Conservation (phyloP, 2,113 vertebrate species). For the Rhabdomys dilectus region DNA sequence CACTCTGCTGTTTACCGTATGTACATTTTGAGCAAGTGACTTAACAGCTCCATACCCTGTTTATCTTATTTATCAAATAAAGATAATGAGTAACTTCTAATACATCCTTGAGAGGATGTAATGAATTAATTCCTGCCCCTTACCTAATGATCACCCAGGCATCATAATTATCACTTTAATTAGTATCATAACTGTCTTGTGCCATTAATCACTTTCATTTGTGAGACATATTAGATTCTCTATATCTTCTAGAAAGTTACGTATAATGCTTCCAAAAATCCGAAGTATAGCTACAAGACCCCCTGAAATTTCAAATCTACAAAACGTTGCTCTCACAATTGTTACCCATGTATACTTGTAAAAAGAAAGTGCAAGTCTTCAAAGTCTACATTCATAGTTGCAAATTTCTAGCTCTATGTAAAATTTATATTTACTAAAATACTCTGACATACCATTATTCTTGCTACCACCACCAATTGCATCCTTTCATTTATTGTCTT, state of each 20-base stretch:
- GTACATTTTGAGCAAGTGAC: constrained; percentile 3
- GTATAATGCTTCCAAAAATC: neutral
- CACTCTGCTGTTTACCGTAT: neutral
- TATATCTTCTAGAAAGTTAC: neutral
- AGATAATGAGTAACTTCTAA: neutral
- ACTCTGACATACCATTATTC: neutral
- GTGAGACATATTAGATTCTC: neutral
- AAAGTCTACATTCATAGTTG: neutral
- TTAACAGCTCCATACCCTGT: neutral
- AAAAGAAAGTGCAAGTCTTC: neutral
- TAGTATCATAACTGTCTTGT: neutral
- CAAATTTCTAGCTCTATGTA: neutral
- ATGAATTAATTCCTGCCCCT: constrained; percentile 4
- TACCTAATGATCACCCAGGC: constrained; percentile 13
- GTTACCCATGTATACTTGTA: neutral
- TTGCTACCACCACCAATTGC: neutral
- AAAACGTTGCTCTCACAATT: neutral
- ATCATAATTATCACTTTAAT: constrained; percentile 13
- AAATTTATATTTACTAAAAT: neutral
- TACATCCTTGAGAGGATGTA: constrained; percentile 6
- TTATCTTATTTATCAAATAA: constrained; percentile 17
- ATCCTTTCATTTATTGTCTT: neutral
- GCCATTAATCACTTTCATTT: neutral
- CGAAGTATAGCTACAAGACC: neutral
- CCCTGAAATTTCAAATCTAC: neutral